phyloP scores from a whole-genome alignment of 1,140 invertebrate genomes.

The Pteromalus puparum region DNA sequence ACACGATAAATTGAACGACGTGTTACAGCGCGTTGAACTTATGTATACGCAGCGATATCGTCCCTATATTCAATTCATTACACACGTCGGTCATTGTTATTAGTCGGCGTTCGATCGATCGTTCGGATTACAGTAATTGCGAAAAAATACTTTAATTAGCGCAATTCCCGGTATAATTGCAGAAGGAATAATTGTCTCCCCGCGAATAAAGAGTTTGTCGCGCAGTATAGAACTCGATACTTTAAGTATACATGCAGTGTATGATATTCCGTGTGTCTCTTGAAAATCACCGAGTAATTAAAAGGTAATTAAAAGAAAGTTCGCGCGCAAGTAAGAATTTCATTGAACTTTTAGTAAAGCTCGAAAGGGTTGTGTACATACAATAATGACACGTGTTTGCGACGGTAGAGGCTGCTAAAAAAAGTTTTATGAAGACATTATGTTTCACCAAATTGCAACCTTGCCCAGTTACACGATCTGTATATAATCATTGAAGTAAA shows the following conservation, averaged over 20 bases:
- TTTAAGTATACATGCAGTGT: background rate
- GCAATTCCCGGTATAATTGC: conserved; percentile 36
- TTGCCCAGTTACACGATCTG: background rate
- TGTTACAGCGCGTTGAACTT: background rate
- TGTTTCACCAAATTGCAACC: background rate
- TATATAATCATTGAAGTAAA: no score
- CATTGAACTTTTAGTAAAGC: conserved; percentile 6
- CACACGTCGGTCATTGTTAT: conserved; percentile 2
- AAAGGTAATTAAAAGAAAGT: conserved; percentile 44
- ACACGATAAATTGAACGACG: conserved; percentile 22
- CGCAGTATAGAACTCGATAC: conserved; percentile 1
- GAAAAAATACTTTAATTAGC: conserved; percentile 46
- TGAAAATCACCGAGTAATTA: conserved; percentile 23
- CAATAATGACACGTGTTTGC: background rate
- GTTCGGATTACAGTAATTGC: conserved; percentile 46
- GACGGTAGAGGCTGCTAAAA: background rate
- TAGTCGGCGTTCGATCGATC: conserved; percentile 39
- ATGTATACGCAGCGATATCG: background rate
- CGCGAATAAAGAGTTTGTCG: background rate
- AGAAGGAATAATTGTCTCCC: conserved; percentile 8
- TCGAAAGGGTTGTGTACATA: background rate
- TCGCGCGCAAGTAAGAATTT: background rate
- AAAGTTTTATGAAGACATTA: conserved; percentile 39
- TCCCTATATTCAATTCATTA: conserved; percentile 43
- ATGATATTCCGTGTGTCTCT: background rate